Evolutionary conservation across 2,113 vertebrate species (phyloP).

Genomic region (Rhipidura dahli): DNA sequence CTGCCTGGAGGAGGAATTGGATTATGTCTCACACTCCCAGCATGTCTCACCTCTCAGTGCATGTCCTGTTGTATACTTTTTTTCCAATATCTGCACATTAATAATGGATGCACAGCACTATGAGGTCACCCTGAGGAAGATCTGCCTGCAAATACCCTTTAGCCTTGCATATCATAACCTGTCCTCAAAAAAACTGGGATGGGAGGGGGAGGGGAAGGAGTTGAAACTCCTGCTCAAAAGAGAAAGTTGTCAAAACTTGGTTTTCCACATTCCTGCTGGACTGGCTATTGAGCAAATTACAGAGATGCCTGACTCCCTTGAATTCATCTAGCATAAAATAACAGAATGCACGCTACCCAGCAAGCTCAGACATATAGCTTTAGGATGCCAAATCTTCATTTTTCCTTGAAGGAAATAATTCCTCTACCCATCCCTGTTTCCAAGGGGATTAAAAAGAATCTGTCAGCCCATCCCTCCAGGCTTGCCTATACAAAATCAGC

Average conservation of each 20-base stretch:
- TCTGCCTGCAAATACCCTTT: not conserved
- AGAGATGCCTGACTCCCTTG: not conserved
- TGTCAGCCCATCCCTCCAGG: constrained; percentile 25
- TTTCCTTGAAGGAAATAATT: constrained; percentile 41
- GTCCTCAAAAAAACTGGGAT: not conserved
- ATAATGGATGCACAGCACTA: not conserved
- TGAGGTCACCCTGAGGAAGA: not conserved
- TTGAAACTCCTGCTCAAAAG: not conserved
- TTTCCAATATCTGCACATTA: not conserved
- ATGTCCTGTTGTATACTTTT: not conserved
- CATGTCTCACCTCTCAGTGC: not conserved
- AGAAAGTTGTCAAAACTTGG: not conserved
- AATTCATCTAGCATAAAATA: not conserved
- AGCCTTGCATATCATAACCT: not conserved
- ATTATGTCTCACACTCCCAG: not conserved
- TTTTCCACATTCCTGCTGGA: constrained; percentile 31
- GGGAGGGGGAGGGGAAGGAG: not conserved
- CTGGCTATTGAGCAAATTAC: not conserved
- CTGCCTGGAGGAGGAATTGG: not conserved
- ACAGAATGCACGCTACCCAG: not conserved
- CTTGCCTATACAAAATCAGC: constrained; percentile 39
- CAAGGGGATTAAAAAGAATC: constrained; percentile 49
- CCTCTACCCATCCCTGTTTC: not conserved
- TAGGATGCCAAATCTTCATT: constrained; percentile 38
- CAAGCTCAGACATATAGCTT: constrained; percentile 49